These are phyloP conservation scores for Malacosoma neustria DNA, from an alignment of 2,888 invertebrate genomes.

Conservation along the genomic window DNA sequence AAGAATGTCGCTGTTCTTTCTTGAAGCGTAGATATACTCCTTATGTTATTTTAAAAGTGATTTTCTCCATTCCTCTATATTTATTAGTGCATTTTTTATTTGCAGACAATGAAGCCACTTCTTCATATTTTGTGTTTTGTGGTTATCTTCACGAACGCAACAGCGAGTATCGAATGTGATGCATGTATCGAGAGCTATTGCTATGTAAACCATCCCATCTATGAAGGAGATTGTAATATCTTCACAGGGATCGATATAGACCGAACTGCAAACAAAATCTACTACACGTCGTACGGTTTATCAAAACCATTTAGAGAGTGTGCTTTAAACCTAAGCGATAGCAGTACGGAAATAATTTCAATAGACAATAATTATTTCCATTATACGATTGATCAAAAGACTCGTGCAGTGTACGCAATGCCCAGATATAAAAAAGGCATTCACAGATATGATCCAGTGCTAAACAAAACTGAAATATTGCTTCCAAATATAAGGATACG, in stretches of 20 bases:
- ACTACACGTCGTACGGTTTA: neutral
- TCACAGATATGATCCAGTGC: neutral
- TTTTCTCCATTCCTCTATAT: no score
- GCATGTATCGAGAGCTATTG: neutral
- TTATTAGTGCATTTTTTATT: no score
- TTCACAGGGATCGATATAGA: neutral
- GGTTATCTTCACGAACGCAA: neutral
- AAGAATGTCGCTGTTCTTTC: no score
- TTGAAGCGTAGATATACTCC: no score
- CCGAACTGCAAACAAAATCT: constrained; percentile 8
- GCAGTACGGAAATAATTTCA: neutral
- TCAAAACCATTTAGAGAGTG: neutral
- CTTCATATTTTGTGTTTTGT: no score
- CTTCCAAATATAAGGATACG: neutral
- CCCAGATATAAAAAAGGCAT: neutral
- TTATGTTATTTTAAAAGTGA: no score
- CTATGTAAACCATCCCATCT: neutral
- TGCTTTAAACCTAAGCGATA: neutral
- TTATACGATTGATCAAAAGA: neutral
- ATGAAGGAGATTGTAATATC: neutral
- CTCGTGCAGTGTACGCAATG: neutral
- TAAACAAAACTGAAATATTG: neutral
- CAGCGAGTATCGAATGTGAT: neutral
- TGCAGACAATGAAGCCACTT: no score
- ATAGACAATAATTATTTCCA: neutral